Conservation (phyloP, 2,113 vertebrate genomes). For the Halcyon senegalensis region DNA sequence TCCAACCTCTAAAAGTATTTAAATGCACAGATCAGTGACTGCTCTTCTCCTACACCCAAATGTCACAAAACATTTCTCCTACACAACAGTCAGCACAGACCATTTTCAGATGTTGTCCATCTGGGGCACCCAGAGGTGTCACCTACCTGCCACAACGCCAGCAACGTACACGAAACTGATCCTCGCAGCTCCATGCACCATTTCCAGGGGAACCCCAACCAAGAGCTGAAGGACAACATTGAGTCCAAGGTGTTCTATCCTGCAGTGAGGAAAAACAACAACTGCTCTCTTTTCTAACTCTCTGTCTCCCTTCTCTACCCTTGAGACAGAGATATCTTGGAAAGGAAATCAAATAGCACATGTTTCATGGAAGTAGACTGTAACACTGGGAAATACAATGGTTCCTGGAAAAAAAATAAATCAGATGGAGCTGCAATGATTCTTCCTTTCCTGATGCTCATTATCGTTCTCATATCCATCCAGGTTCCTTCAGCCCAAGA, state of each 20-base stretch:
- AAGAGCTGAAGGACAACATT: constrained; percentile 96
- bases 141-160: constrained; percentile 93
- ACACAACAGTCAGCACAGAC: background rate
- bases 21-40: background rate
- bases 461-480: background rate
- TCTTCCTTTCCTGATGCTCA: background rate
- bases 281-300: background rate
- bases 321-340: background rate
- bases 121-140: background rate
- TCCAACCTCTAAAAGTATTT: background rate
- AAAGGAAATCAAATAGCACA: background rate
- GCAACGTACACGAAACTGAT: constrained; percentile 93
- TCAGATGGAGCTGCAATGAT: background rate
- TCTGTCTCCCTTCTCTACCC: background rate
- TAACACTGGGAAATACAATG: background rate
- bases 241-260: constrained; percentile 94
- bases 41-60: background rate
- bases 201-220: constrained; percentile 96
- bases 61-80: background rate
- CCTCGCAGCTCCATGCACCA: constrained; percentile 93
- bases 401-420: background rate
- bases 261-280: constrained; percentile 74
- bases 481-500: background rate
- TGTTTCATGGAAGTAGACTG: background rate
- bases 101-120: background rate